Conservation (phyloP, 1,140 invertebrate genomes). For the Saccostrea echinata region DNA sequence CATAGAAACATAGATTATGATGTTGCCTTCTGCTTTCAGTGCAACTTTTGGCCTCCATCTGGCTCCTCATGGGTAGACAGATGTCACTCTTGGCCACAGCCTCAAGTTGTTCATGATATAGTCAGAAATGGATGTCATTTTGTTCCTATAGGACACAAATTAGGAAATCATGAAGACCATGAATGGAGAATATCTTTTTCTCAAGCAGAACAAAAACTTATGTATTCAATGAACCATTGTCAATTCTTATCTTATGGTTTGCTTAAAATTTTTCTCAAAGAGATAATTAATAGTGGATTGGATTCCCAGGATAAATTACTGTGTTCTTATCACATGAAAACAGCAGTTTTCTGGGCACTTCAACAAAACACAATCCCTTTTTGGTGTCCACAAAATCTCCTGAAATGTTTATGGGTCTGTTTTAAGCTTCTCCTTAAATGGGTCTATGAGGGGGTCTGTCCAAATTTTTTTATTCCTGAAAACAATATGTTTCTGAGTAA, state of each 20-base stretch:
- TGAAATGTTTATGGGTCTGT: neutral
- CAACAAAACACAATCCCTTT: neutral
- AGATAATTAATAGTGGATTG: neutral
- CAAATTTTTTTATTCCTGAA: neutral
- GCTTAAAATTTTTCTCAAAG: neutral
- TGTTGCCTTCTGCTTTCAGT: neutral
- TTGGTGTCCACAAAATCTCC: neutral
- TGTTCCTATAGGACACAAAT: neutral
- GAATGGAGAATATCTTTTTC: neutral
- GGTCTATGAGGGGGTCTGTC: neutral
- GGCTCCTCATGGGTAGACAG: neutral
- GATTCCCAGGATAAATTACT: neutral
- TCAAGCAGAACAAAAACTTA: neutral
- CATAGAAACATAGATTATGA: neutral
- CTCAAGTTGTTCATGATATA: neutral
- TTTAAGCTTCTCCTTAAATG: neutral
- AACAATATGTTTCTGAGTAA: conserved; percentile 8
- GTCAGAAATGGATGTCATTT: conserved; percentile 6
- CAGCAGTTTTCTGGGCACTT: neutral
- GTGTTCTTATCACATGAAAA: neutral
- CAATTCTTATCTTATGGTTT: neutral
- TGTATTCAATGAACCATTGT: neutral
- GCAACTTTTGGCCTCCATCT: neutral
- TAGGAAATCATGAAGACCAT: neutral
- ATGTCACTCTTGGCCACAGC: neutral